These are phyloP conservation scores for Periparus ater DNA, from an alignment of 2,797 vertebrate genomes.

Conservation along the genomic window DNA sequence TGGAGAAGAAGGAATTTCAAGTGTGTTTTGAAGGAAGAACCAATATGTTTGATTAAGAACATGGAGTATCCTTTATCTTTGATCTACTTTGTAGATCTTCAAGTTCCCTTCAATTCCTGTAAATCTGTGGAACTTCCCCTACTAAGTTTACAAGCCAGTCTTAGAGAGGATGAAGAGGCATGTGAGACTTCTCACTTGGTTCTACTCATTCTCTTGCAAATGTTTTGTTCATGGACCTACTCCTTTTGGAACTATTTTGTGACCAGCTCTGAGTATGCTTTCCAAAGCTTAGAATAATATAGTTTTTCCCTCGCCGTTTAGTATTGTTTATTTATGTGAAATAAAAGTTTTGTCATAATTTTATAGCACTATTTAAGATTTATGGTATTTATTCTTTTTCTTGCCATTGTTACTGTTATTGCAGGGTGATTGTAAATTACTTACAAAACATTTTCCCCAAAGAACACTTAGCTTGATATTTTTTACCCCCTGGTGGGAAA, in stretches of 20 bases:
- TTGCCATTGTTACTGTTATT: not conserved
- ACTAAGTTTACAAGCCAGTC: not conserved
- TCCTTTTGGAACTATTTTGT: not conserved
- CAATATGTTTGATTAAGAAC: not conserved
- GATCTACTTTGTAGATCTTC: not conserved
- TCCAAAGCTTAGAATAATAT: not conserved
- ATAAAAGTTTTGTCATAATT: not conserved
- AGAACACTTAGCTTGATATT: not conserved
- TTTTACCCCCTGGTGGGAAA: not conserved
- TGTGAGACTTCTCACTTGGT: not conserved
- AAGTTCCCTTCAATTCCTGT: not conserved
- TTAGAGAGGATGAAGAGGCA: not conserved
- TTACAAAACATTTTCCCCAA: not conserved
- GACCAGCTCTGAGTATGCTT: not conserved
- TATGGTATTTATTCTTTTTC: not conserved
- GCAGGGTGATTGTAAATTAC: not conserved
- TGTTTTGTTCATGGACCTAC: not conserved
- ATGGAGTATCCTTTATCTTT: not conserved
- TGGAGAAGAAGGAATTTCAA: not conserved
- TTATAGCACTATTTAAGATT: not conserved
- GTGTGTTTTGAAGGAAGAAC: not conserved
- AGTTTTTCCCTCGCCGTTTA: rapidly evolving
- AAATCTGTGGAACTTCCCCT: not conserved
- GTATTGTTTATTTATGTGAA: not conserved
- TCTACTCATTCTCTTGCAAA: not conserved